phyloP scores from a whole-genome alignment of 2,797 vertebrate genomes.

The Fringilla coelebs region DNA sequence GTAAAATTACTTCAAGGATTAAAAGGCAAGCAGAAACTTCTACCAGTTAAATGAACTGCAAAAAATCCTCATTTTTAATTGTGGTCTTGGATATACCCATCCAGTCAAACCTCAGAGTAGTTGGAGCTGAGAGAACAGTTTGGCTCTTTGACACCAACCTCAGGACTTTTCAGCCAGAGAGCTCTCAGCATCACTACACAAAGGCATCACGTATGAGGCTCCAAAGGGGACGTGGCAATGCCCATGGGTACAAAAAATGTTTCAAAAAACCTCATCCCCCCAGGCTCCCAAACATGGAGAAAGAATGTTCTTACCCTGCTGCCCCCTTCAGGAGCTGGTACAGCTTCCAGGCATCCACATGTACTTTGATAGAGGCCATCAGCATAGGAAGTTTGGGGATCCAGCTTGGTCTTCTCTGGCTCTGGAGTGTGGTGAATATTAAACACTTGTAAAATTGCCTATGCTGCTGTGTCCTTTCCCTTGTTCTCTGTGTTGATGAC shows the following conservation, averaged over 20 bases:
- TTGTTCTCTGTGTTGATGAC: background rate
- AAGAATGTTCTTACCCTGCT: background rate
- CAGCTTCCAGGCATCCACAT: accelerated
- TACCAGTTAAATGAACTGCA: background rate
- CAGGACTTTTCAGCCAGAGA: background rate
- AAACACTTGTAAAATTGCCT: background rate
- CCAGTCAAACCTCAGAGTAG: background rate
- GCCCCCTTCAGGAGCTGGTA: background rate
- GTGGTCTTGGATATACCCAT: background rate
- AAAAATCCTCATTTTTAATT: background rate
- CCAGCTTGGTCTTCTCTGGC: background rate
- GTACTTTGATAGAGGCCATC: background rate
- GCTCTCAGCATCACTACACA: background rate
- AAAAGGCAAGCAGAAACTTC: background rate
- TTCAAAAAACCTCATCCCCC: background rate
- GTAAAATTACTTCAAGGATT: background rate
- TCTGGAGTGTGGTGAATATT: background rate
- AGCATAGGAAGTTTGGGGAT: background rate
- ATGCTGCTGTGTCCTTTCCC: background rate
- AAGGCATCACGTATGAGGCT: background rate
- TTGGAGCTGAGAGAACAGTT: background rate
- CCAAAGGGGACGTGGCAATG: background rate
- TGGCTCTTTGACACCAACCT: background rate
- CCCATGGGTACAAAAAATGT: accelerated
- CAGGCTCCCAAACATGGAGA: background rate